Conservation (phyloP, 2,888 invertebrate genomes). For the Colostygia pectinataria region DNA sequence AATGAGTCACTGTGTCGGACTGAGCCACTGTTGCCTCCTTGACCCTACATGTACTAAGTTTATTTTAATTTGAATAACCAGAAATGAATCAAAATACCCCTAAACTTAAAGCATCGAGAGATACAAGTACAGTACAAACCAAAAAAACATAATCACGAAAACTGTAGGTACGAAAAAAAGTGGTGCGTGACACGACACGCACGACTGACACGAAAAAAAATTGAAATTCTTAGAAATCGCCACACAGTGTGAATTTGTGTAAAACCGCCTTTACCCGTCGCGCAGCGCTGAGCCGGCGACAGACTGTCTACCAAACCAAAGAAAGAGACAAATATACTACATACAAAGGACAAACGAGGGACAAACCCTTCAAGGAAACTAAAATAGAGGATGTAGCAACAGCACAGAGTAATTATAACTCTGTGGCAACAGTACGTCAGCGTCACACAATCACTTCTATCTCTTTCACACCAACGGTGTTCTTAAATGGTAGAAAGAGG, state of each 20-base stretch:
- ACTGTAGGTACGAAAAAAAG: background rate
- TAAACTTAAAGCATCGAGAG: too few species aligned
- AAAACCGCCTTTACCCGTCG: constrained; percentile 35
- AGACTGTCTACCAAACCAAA: constrained; percentile 44
- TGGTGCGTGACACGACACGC: constrained; percentile 4
- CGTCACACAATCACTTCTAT: constrained; percentile 15
- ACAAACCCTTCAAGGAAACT: constrained; percentile 1
- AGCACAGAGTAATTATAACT: too few species aligned
- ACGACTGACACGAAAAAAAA: constrained; percentile 6
- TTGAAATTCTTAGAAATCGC: background rate
- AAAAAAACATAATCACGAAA: background rate
- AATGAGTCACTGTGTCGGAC: too few species aligned
- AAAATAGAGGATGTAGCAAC: constrained; percentile 24
- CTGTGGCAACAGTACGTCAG: too few species aligned
- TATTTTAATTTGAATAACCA: too few species aligned
- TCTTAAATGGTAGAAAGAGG: background rate
- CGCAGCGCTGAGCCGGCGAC: constrained; percentile 41
- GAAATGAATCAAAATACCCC: too few species aligned
- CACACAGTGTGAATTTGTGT: background rate
- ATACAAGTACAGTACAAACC: background rate
- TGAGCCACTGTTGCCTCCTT: too few species aligned
- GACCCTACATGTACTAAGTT: too few species aligned
- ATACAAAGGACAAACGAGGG: too few species aligned
- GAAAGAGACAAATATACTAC: constrained; percentile 31
- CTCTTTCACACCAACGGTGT: constrained; percentile 17